phyloP scores from a whole-genome alignment of 2,797 vertebrate genomes.

The Hybognathus amarus region DNA sequence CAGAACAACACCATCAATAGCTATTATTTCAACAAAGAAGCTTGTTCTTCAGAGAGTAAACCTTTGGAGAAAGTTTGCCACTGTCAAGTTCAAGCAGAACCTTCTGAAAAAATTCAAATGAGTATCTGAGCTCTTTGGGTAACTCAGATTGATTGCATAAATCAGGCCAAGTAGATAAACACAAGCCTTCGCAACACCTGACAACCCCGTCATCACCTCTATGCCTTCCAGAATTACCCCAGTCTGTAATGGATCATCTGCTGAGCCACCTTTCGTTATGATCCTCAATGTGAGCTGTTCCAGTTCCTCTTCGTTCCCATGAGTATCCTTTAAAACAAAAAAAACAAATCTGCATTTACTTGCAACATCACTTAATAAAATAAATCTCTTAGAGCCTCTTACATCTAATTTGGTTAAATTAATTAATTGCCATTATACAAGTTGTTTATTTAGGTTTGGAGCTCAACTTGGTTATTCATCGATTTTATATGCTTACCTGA shows the following conservation, averaged over 20 bases:
- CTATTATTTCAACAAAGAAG: not conserved
- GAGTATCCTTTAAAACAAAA: too few relatives aligned
- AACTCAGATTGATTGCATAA: constrained; percentile 13
- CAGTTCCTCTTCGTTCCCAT: too few relatives aligned
- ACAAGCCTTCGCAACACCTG: not conserved
- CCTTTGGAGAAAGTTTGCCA: constrained; percentile 9
- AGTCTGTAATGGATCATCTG: constrained; percentile 3
- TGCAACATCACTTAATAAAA: too few relatives aligned
- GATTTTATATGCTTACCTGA: not conserved
- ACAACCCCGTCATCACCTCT: not conserved
- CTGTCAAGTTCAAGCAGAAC: not conserved
- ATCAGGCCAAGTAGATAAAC: not conserved
- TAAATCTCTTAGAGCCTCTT: too few relatives aligned
- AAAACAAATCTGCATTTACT: too few relatives aligned
- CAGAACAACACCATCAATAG: not conserved
- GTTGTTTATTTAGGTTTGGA: not conserved
- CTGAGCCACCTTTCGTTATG: not conserved
- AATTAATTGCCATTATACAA: too few relatives aligned
- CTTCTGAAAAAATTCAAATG: not conserved
- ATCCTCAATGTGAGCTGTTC: too few relatives aligned
- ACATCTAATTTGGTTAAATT: too few relatives aligned
- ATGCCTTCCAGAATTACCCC: not conserved
- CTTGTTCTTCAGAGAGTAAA: constrained; percentile 2
- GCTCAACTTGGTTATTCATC: not conserved
- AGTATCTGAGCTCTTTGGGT: constrained; percentile 10